Percentiles rank a stretch among this genome's conserved stretches.
Evolutionary conservation across 2,888 invertebrate genomes (phyloP).

Genomic region (Alloscopus bannaensis): DNA sequence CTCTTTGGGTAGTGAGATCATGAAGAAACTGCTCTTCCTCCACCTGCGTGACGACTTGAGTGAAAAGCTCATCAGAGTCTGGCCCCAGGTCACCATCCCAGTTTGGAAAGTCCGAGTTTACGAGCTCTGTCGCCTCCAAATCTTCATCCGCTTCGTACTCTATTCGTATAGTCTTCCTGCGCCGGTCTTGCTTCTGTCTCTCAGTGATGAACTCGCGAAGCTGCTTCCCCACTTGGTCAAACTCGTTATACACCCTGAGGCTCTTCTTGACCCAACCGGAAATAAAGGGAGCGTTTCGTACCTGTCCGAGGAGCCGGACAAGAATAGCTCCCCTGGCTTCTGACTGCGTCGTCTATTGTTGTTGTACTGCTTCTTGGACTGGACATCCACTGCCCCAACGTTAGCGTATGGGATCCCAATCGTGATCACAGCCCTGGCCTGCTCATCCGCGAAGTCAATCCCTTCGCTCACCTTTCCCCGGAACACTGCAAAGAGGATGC

Average conservation of each 20-base stretch:
- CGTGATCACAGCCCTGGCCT: conserved; percentile 69
- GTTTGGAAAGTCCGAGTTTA: too few relatives aligned
- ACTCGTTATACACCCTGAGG: conserved; percentile 21
- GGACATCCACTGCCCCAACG: conserved; percentile 21
- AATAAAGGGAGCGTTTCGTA: conserved; percentile 9
- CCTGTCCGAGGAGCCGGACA: conserved; percentile 45
- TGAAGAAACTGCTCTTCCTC: background rate
- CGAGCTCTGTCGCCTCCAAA: conserved; percentile 34
- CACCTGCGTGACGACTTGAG: background rate
- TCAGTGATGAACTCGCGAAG: conserved; percentile 28
- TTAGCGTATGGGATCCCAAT: conserved; percentile 69
- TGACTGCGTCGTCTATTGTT: conserved; percentile 2
- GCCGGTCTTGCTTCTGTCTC: background rate
- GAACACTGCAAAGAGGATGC: conserved; percentile 68
- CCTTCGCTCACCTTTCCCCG: conserved; percentile 71
- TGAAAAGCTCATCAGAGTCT: background rate
- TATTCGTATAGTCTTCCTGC: conserved; percentile 1
- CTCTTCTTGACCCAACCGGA: conserved; percentile 59
- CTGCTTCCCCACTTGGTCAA: conserved; percentile 10
- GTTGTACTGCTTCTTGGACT: conserved; percentile 63
- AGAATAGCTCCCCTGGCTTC: conserved; percentile 7
- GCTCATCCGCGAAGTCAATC: conserved; percentile 70
- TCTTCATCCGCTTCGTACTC: conserved; percentile 30
- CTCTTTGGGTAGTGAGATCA: background rate
- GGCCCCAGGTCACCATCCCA: background rate